Evolutionary conservation across 2,888 invertebrate species (phyloP).

Genomic region (Drosophila pseudotakahashii): DNA sequence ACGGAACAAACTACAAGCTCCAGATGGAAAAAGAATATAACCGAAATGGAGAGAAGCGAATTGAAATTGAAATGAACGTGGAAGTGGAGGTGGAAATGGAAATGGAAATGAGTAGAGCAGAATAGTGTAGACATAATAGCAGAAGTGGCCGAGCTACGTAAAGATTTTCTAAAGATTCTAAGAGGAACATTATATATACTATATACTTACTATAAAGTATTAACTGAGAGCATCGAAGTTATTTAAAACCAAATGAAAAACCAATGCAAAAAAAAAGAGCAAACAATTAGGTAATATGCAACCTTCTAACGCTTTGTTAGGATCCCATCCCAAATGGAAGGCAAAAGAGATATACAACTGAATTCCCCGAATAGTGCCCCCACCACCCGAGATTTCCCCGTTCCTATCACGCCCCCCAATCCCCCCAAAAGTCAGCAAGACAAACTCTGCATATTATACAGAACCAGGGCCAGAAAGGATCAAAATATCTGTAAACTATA

Average conservation of each 20-base stretch:
- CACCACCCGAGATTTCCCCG: slow-evolving; percentile 2
- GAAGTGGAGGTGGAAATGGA: slow-evolving; percentile 1
- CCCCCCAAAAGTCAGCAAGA: slow-evolving; percentile 11
- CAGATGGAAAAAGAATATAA: slow-evolving; percentile 11
- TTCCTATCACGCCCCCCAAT: not conserved
- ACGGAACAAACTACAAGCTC: slow-evolving; percentile 14
- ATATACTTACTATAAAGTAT: slow-evolving; percentile 63
- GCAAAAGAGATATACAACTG: slow-evolving; percentile 32
- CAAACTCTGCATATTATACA: slow-evolving; percentile 13
- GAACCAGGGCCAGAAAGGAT: slow-evolving; percentile 54
- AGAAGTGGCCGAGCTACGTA: slow-evolving; percentile 75
- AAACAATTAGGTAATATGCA: slow-evolving; percentile 30
- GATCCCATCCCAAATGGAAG: slow-evolving; percentile 6
- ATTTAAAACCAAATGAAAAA: slow-evolving; percentile 21
- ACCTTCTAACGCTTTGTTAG: slow-evolving; percentile 39
- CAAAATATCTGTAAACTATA: slow-evolving; percentile 47
- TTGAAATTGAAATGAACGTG: slow-evolving; percentile 7
- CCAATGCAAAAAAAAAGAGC: not conserved
- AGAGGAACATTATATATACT: slow-evolving; percentile 66
- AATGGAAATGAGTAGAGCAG: slow-evolving; percentile 23
- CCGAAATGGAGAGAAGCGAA: slow-evolving; percentile 11
- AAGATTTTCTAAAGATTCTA: slow-evolving; percentile 74
- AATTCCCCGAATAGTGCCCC: slow-evolving; percentile 39
- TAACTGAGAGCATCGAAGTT: slow-evolving; percentile 77
- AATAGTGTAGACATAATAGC: slow-evolving; percentile 58